Evolutionary conservation across 1,140 invertebrate species (phyloP).

Genomic region (Drosophila triauraria): DNA sequence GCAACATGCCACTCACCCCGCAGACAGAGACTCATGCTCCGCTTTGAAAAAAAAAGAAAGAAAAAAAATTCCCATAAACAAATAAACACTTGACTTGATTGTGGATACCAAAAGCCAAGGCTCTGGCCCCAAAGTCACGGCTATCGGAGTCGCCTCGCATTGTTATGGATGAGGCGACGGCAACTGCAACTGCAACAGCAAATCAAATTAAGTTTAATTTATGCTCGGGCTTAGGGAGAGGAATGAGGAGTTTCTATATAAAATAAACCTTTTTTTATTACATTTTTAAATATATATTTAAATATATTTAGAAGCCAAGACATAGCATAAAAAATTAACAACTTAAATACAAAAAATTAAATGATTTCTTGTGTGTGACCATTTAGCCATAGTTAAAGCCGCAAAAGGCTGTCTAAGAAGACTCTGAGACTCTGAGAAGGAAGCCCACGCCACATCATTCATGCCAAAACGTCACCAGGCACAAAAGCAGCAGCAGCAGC

Average conservation of each 20-base stretch:
- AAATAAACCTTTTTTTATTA: too few species aligned
- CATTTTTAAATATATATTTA: too few species aligned
- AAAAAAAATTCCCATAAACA: constrained; percentile 65
- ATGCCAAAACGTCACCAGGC: constrained; percentile 68
- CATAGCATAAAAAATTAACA: too few species aligned
- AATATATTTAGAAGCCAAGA: neutral
- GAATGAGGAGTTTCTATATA: neutral
- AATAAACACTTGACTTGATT: constrained; percentile 82
- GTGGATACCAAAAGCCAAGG: constrained; percentile 36
- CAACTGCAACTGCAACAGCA: constrained; percentile 24
- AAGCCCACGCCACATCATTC: constrained; percentile 83
- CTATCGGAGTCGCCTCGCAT: constrained; percentile 30
- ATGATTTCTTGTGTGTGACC: neutral
- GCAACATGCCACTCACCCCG: constrained; percentile 53
- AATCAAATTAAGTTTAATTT: constrained; percentile 70
- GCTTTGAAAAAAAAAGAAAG: constrained; percentile 10
- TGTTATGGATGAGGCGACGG: constrained; percentile 58
- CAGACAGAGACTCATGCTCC: constrained; percentile 26
- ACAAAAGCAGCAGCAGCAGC: constrained; percentile 3
- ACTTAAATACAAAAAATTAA: constrained; percentile 1
- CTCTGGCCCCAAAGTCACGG: constrained; percentile 3
- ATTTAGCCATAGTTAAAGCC: constrained; percentile 6
- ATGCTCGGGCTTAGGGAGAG: constrained; percentile 28
- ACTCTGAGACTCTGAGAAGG: constrained; percentile 50
- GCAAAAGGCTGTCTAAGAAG: constrained; percentile 20